These are phyloP conservation scores for Macrostomum cliftonense DNA, from an alignment of 2,888 invertebrate genomes.

Conservation along the genomic window DNA sequence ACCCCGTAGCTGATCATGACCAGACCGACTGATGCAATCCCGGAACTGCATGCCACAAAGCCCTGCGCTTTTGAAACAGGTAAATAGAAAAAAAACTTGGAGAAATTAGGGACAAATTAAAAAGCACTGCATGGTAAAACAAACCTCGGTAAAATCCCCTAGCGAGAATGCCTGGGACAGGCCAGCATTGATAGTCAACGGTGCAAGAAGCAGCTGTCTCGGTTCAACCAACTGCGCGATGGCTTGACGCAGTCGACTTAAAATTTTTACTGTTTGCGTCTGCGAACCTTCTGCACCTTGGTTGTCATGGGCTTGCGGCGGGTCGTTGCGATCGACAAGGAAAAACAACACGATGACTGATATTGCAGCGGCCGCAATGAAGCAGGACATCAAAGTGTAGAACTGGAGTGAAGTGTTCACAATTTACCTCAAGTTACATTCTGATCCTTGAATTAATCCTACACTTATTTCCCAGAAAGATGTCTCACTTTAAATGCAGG, in stretches of 20 bases:
- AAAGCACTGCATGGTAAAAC: no score
- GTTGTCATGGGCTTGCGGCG: conserved; percentile 8
- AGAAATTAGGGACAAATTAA: background rate
- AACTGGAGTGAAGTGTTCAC: background rate
- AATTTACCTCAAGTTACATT: no score
- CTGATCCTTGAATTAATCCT: no score
- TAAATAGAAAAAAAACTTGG: background rate
- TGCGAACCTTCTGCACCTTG: conserved; percentile 6
- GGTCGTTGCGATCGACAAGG: background rate
- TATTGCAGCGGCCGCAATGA: background rate
- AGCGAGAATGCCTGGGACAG: conserved; percentile 91
- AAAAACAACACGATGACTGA: background rate
- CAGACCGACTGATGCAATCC: conserved; percentile 31
- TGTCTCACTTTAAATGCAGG: no score
- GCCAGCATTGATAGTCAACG: conserved; percentile 84
- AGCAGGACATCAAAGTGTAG: background rate
- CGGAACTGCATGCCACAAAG: conserved; percentile 24
- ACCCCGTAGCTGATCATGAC: conserved; percentile 32
- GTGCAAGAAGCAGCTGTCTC: conserved; percentile 74
- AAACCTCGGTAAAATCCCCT: conserved; percentile 45
- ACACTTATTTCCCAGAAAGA: no score
- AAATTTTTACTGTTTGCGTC: conserved; percentile 59
- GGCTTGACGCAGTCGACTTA: conserved; percentile 41
- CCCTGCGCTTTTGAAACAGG: conserved; percentile 18
- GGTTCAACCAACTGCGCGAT: conserved; percentile 43